Evolutionary conservation across 1,140 invertebrate genomes (phyloP), one percentile per base, ranked within the genome.

Genomic region (Cardiocondyla obscurior): DNA sequence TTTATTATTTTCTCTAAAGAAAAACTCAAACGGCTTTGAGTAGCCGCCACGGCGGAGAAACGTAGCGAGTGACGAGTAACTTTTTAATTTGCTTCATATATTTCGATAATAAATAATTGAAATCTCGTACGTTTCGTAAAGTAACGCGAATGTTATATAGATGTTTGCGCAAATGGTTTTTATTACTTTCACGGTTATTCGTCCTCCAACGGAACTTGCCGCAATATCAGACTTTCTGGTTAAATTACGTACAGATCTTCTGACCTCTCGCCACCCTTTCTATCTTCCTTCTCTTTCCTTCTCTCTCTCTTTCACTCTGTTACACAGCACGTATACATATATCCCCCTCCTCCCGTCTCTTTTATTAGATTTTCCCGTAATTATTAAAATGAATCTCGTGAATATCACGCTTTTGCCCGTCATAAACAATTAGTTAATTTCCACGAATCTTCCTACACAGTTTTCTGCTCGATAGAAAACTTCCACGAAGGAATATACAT

Each of bases 321-420:
- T n/a, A n/a, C n/a, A n/a, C n/a, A n/a, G n/a, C n/a, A n/a, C n/a
- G n/a, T n/a, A n/a, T n/a, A n/a, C n/a, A n/a, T n/a, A n/a, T n/a
- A n/a, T 30, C 22, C 19, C 22, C 25, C 14, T 19, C 2, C n/a
- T 6, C 16, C 22, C 5, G 16, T 25, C 22, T 16, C 30, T 16
- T 1, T 70, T n/a, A 10, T n/a, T 14, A 36, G 76, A 3, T 69
- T 79, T 53, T 22, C 16, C 7, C 7, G 22, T 42, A 69, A 69
- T 79, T 79, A 79, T 79, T 69, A 67, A 79, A 69, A 67, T 77
- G 51, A 74, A 58, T 60, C 12, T 14, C 44, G 44, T 22, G 30
- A 44, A 39, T 46, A 76, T 62, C 46, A 22, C 60, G 8, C 42
- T 44, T 28, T 19, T 44, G n/a, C n/a, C 14, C 22, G 44, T 49